Base-by-base conservation (phyloP, 23 tunicate genomes). In the Styela clava region DNA sequence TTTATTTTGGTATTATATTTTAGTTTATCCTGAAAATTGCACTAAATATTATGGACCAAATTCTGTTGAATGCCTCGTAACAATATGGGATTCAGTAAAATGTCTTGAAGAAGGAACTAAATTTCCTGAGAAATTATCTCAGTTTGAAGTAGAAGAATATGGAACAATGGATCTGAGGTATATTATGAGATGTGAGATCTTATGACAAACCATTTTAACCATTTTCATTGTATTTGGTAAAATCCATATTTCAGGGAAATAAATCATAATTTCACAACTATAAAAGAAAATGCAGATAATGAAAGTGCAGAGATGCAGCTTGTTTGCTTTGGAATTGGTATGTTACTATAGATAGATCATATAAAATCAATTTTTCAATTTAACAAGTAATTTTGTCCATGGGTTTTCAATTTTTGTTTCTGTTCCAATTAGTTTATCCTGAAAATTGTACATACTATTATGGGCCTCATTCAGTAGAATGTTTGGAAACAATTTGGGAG, bases 41-140 rank as follows among this genome's bases (percentile, higher is more conserved):
- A 31, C 33, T 23, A 30, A 29, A 32, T 80, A 80, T 34, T 80
- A 80, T 64, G 84, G 84, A 24, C 72, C 73, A 9, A 73, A 80
- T 16, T 31, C 74, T 25, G 35, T 68, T 7, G 84, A 80, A 26
- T 80, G 84, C 31, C 34, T 80, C n/a, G 35, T 26, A 28, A 80
- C 74, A 33, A 30, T 80, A 24, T 80, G 84, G 84, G 76, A 67
- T 2, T 30, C 44, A 33, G 84, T 16, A 33, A 56, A 34, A 33
- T 73, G 78, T 35, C 62, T 73, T 19, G 33, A n/a, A 1, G 78
- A 73, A 35, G 78, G 78, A 33, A 73, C 78, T 19, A 73, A 73
- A 32, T 33, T n/a, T 27, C 78, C 78, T 0, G 27, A 33, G 21
- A 74, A 74, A 36, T 29, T 74, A 7, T 32, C 79, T 35, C 62